Evolutionary conservation across 2,888 invertebrate genomes (phyloP), one percentile per base, ranked within the genome.

Genomic region (Drosophila falleni): DNA sequence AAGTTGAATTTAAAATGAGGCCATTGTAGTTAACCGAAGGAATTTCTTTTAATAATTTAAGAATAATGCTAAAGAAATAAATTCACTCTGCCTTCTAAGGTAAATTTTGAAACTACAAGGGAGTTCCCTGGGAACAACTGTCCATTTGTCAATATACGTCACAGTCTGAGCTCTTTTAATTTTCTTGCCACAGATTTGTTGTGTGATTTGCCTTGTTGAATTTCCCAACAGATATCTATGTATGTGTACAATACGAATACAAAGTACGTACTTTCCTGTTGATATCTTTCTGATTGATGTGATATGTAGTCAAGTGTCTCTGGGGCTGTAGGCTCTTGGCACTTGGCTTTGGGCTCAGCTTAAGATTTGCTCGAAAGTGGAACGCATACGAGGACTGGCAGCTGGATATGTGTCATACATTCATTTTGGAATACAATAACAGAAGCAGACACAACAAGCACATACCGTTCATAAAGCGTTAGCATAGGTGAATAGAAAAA

Each of bases 341-440:
- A 35, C 46, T 44, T 33, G 33, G 50, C 33, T 50, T 35, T 44
- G 10, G 6, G 46, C 62, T 68, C n/a, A 42, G 39, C 47, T 54
- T 50, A 67, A 63, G 53, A 60, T 58, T 60, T 60, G 26, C 54
- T 49, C 29, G 50, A 51, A 73, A 83, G 70, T 69, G 68, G 76
- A 71, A 56, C 74, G 56, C 60, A 60, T 63, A 9, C 50, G 41
- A 65, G 19, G 31, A 47, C 61, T 50, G 61, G 35, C 68, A 50
- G 51, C 79, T 85, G 80, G 60, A 88, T 83, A 83, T 86, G 80
- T 83, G 82, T 76, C 89, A 88, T 56, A 59, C 83, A 86, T 82
- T 86, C 89, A 74, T 80, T 82, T 80, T 56, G 71, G 73, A 77
- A 83, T 76, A 89, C 89, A 83, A 83, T 86, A 88, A 85, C 63